Evolutionary conservation across 2,113 vertebrate genomes (phyloP), one percentile per base, ranked within the genome.

Genomic region (Eublepharis macularius): DNA sequence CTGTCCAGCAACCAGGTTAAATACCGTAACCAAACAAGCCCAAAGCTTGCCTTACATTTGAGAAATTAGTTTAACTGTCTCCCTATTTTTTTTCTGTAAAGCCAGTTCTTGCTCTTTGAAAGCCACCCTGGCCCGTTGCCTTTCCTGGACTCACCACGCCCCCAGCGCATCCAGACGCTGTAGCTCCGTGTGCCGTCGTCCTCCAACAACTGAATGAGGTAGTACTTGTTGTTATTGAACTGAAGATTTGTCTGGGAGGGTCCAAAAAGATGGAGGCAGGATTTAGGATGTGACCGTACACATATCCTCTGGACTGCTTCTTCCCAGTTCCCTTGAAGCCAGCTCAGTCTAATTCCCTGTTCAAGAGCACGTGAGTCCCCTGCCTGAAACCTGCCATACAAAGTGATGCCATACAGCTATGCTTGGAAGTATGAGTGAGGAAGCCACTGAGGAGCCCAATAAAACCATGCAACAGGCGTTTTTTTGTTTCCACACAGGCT

Each of bases 191-290:
- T 88, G 75, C 16, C 75, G 88, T 98, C 97, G 3, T 98, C 98
- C 79, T 98, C 92, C 87, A 98, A 91, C 47, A 98, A 95, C 93
- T 98, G 98, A 87, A 98, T 98, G 90, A 98, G 93, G 94, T 98
- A 98, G 83, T 96, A 98, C 85, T 98, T 98, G 91, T 98, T 98
- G 95, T 98, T 98, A 95, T 98, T 98, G 87, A 97, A 97, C 89
- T 98, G 97, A 66, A 98, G 94, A 82, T 98, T 98, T 47, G 98
- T 98, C 98, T 98, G 91, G 5, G 85, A 68, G 43, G 63, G 82
- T 16, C 26, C 13, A 77, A 74, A 26, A n/a, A 41, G 63, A 13
- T 1, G 13, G 45, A 75, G 41, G 43, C 16, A 54, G 57, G 13
- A 8, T 19, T 43, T 36, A 51, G 32, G 26, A 68, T 29, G 60